Evolutionary conservation across 2,888 invertebrate species (phyloP).

Genomic region (Herminia tarsipennalis): DNA sequence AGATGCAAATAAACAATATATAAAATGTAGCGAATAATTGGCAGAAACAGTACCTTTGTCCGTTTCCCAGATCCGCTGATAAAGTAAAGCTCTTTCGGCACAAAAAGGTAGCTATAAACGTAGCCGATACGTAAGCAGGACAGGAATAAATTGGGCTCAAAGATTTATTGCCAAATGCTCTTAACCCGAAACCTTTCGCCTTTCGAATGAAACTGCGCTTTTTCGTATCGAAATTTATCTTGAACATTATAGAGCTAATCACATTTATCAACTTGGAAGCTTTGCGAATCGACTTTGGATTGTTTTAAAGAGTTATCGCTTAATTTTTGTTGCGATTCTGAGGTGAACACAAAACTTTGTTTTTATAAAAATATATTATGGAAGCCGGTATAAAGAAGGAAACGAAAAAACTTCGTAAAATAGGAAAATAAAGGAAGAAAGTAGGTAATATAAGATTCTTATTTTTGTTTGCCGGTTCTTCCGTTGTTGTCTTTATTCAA

Average conservation of each 20-base stretch:
- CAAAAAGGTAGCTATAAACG: constrained; percentile 72
- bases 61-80: constrained; percentile 61
- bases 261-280: constrained; percentile 32
- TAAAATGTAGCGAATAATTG: constrained; percentile 55
- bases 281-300: no score
- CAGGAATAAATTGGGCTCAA: constrained; percentile 77
- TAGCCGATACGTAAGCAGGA: constrained; percentile 70
- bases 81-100: constrained; percentile 67
- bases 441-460: no score
- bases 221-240: constrained; percentile 49
- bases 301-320: no score
- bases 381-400: no score
- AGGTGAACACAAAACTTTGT: no score
- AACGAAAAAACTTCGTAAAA: no score
- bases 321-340: no score
- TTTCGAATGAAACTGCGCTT: constrained; percentile 56
- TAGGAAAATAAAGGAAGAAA: no score
- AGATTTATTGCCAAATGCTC: constrained; percentile 83
- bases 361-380: no score
- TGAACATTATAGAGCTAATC: constrained; percentile 27
- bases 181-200: constrained; percentile 70
- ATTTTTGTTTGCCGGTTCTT: no score
- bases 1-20: constrained; percentile 13
- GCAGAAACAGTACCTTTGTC: constrained; percentile 75
- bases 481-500: no score